Evolutionary conservation across 2,888 invertebrate genomes (phyloP).

Genomic region (Drosophila setosimentum): DNA sequence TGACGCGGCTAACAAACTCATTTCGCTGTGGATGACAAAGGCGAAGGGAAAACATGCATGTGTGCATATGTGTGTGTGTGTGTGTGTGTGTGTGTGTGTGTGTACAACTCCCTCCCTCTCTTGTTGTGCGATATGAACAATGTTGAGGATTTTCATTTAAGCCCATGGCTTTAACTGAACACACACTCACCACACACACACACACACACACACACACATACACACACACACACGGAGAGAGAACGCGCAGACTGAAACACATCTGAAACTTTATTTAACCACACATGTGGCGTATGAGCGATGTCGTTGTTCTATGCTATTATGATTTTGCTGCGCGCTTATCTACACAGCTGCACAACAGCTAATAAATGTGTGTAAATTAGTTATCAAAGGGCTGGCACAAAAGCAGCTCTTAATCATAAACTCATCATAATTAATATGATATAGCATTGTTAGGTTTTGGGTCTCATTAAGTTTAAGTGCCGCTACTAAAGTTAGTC

Average conservation of each 20-base stretch:
- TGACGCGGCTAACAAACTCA: constrained; percentile 63
- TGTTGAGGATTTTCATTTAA: constrained; percentile 70
- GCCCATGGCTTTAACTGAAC: constrained; percentile 59
- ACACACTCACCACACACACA: background rate
- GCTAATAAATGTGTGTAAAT: constrained; percentile 80
- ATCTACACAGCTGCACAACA: constrained; percentile 72
- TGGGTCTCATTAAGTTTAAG: constrained; percentile 5
- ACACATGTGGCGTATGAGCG: constrained; percentile 73
- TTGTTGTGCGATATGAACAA: constrained; percentile 63
- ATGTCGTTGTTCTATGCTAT: constrained; percentile 31
- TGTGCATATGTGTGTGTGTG: constrained; percentile 4
- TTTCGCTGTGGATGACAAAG: constrained; percentile 40
- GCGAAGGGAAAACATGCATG: constrained; percentile 1
- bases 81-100: background rate
- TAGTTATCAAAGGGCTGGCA: constrained; percentile 69
- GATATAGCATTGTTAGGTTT: constrained; percentile 36
- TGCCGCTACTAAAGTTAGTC: constrained; percentile 19
- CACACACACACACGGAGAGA: no score
- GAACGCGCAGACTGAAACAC: background rate
- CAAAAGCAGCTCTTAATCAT: constrained; percentile 63
- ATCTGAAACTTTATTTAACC: constrained; percentile 34
- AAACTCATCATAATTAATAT: constrained; percentile 75
- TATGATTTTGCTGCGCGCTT: constrained; percentile 47
- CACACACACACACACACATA: background rate
- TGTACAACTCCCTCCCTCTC: background rate